Conservation (phyloP, 2,797 vertebrate genomes). For the Pangasius krempfi region DNA sequence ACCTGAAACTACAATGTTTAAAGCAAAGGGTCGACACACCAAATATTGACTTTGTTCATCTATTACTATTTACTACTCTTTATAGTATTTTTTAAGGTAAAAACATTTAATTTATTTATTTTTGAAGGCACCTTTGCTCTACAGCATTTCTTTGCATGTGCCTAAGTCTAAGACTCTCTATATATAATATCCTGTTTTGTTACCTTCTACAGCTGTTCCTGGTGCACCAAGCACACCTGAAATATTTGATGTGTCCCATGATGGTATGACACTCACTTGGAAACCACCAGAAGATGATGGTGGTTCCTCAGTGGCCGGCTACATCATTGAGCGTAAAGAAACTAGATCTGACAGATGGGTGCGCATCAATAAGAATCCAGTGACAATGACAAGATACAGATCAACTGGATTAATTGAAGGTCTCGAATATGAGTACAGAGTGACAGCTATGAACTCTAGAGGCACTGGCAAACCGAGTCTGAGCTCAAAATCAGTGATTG, state of each 20-base stretch:
- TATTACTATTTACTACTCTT: too few relatives aligned
- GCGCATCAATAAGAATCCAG: slow-evolving; percentile 90
- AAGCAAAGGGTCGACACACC: too few relatives aligned
- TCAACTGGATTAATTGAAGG: slow-evolving; percentile 95
- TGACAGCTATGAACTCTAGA: slow-evolving; percentile 95
- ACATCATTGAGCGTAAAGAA: slow-evolving; percentile 97
- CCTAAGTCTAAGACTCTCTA: too few relatives aligned
- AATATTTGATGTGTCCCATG: slow-evolving; percentile 90
- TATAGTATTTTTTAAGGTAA: too few relatives aligned
- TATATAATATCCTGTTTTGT: not conserved
- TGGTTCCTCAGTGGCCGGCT: slow-evolving; percentile 91
- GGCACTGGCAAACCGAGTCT: slow-evolving; percentile 91
- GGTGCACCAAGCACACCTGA: slow-evolving; percentile 90
- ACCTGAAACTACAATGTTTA: too few relatives aligned
- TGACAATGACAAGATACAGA: slow-evolving; percentile 97
- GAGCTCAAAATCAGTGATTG: slow-evolving; percentile 84
- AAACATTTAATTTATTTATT: too few relatives aligned
- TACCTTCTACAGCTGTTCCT: slow-evolving; percentile 81
- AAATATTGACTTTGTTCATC: too few relatives aligned
- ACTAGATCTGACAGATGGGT: slow-evolving; percentile 92
- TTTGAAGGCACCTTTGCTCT: too few relatives aligned
- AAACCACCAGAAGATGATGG: slow-evolving; percentile 90
- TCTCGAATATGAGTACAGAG: slow-evolving; percentile 92
- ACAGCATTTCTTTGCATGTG: too few relatives aligned
- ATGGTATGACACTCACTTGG: slow-evolving; percentile 98